Base-by-base conservation (phyloP, 2,797 vertebrate species). In the Pelodytes ibericus region DNA sequence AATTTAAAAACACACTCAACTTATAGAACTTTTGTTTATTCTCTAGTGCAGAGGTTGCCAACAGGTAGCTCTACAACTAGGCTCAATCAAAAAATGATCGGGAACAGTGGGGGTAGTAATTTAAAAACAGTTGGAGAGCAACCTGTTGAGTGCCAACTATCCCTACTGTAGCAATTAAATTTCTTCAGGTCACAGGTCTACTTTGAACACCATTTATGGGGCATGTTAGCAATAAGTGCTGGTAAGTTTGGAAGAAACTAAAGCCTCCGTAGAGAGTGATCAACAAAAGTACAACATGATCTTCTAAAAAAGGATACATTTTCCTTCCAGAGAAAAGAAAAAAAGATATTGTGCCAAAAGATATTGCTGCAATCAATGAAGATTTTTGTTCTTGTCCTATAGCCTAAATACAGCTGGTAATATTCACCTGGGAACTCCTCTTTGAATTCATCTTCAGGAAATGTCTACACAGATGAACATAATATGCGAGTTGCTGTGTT, bases 361-460 rank as follows among this genome's bases (percentile, higher is more conserved):
- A 63, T 18, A 18, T 26, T 36, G 20, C n/a, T 77, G 60, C 77
- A 66, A 47, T 74, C 60, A 63, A 62, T 79, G 22, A 18, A 67
- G 74, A 31, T 51, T 82, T 77, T 74, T 53, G 18, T 56, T 79
- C 80, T 64, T 73, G 58, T 63, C 65, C 65, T 82, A 82, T 75
- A 89, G 86, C 86, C 84, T 82, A 89, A 88, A 89, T 86, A 86
- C 81, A 87, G 85, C 83, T 61, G 80, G 41, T 59, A 82, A 39
- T 74, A 71, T 83, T 66, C 81, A 84, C 77, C 74, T 67, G 80
- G 80, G 83, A 89, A 83, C 81, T 81, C 83, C 71, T 70, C 64
- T 75, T 82, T 74, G 82, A 77, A 84, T 86, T 78, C 80, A 64
- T 83, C 83, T 85, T 82, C 82, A 88, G 67, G 77, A 81, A 86